phyloP scores from a whole-genome alignment of 2,797 vertebrate genomes.

The Trachops cirrhosus region DNA sequence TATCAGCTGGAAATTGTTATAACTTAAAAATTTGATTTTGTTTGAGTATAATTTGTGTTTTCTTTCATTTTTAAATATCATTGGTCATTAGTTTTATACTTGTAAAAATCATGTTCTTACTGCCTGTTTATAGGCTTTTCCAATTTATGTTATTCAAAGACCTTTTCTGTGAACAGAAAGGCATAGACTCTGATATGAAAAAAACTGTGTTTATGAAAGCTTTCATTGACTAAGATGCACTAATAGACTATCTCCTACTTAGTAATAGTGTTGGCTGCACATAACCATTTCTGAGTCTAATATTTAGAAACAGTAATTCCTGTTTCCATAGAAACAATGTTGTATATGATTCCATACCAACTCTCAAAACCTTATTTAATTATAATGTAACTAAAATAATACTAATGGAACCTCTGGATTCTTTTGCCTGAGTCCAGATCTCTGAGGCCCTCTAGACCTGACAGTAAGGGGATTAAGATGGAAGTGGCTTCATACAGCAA shows the following conservation, averaged over 20 bases:
- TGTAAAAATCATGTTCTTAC: background rate
- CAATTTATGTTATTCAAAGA: background rate
- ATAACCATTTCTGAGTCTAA: background rate
- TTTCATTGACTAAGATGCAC: conserved; percentile 38
- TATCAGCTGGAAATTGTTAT: background rate
- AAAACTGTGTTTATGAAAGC: background rate
- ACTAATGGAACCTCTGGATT: background rate
- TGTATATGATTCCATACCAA: background rate
- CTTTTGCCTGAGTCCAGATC: background rate
- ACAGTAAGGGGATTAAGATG: background rate
- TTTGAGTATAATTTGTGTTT: background rate
- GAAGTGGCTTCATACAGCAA: background rate
- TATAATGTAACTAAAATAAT: background rate
- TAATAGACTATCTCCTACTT: background rate
- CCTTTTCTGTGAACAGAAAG: background rate
- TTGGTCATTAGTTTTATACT: background rate
- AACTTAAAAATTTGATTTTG: background rate
- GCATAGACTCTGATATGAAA: background rate
- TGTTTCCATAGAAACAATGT: conserved; percentile 47
- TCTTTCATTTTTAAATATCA: background rate
- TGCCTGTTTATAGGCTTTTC: background rate
- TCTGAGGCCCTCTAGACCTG: background rate
- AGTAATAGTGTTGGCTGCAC: background rate
- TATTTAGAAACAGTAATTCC: conserved; percentile 33
- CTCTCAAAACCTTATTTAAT: background rate